Evolutionary conservation across 1,140 invertebrate genomes (phyloP), one percentile per base, ranked within the genome.

Genomic region (Drosophila santomea): DNA sequence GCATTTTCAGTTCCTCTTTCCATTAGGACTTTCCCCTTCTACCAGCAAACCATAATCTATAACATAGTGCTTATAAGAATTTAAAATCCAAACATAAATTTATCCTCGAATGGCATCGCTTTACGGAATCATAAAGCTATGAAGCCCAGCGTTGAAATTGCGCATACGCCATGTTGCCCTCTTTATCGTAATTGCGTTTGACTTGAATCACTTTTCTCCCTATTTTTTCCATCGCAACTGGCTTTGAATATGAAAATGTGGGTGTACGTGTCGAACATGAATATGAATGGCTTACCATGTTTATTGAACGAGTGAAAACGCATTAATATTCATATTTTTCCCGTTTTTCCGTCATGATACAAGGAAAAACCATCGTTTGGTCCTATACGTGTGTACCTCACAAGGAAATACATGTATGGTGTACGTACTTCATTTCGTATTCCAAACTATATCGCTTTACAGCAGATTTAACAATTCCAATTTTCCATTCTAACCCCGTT

Each of bases 301-400:
- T 64, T 50, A 83, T 83, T 83, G 57, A 78, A 66, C 59, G 58
- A 63, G 35, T 39, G 32, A 35, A 28, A 56, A 47, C 25, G 36
- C 69, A 78, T 78, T 61, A 82, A 78, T 82, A 78, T 82, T 80
- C 60, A 80, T 78, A 69, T 77, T 80, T 66, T 4, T 11, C 25
- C 60, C 1, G 17, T 80, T 66, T 4, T n/a, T 17, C 60, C 1
- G 17, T 28, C 44, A 35, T 36, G 17, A 64, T 41, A 38, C 61
- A 11, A 36, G 23, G 10, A 7, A n/a, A 50, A 23, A 50, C 15
- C 17, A 32, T 63, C 44, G 17, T 52, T 48, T 44, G 4, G 28
- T 8, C 14, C 15, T 8, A 20, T 36, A 38, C 58, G 45, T 43
- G 60, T 25, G 15, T 23, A 17, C 35, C 8, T 6, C 28, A 4